Evolutionary conservation across 2,888 invertebrate species (phyloP).

Genomic region (Nomada ferruginata): DNA sequence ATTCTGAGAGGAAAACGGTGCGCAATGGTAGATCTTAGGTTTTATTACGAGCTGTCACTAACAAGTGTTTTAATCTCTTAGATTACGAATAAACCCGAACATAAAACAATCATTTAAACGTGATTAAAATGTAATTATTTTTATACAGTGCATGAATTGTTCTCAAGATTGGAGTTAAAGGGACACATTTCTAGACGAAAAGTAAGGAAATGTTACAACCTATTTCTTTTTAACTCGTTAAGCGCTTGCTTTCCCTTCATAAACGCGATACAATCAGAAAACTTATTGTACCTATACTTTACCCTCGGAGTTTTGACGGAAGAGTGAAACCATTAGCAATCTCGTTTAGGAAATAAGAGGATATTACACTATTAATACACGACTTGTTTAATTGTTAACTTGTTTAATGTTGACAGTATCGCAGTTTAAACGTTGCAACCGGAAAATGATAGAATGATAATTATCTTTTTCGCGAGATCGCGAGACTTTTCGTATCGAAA

Average conservation of each 20-base stretch:
- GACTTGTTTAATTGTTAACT: constrained; percentile 40
- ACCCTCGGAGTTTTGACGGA: neutral
- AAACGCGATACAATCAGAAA: constrained; percentile 33
- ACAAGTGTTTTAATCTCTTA: neutral
- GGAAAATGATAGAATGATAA: too few species aligned
- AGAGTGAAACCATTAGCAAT: too few species aligned
- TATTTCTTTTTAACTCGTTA: constrained; percentile 67
- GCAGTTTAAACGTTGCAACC: too few species aligned
- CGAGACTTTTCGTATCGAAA: neutral
- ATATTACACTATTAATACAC: constrained; percentile 1
- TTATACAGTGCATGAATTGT: constrained; percentile 78
- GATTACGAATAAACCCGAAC: constrained; percentile 57
- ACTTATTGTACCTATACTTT: constrained; percentile 9
- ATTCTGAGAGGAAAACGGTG: constrained; percentile 25
- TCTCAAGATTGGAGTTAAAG: constrained; percentile 76
- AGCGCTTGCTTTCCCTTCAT: constrained; percentile 58
- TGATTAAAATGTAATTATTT: constrained; percentile 66
- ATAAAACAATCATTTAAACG: constrained; percentile 60
- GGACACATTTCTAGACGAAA: constrained; percentile 68
- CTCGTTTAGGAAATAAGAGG: neutral
- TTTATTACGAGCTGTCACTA: neutral
- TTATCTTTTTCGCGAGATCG: too few species aligned
- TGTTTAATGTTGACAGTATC: constrained; percentile 31
- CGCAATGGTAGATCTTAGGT: neutral
- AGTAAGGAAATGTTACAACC: constrained; percentile 69